These are phyloP conservation scores for Spatula clypeata DNA, from an alignment of 2,797 vertebrate species.

Conservation along the genomic window DNA sequence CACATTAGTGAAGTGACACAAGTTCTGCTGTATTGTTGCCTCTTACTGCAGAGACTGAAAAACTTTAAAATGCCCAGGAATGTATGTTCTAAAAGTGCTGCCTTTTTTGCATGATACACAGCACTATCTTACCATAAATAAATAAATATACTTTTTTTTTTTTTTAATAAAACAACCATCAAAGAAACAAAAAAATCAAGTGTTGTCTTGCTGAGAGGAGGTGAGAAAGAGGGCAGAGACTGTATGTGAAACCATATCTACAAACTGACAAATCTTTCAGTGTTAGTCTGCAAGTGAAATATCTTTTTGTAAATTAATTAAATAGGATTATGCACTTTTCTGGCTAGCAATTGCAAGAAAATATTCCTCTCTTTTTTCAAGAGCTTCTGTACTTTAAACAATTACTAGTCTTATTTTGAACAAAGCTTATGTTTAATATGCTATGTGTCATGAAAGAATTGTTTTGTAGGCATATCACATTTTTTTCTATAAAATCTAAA, in stretches of 20 bases:
- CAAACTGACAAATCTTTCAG: not conserved
- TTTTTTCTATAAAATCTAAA: constrained; percentile 1
- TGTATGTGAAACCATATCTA: not conserved
- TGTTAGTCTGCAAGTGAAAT: constrained; percentile 34
- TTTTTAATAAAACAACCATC: not conserved
- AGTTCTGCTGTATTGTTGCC: not conserved
- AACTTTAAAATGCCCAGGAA: not conserved
- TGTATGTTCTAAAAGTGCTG: not conserved
- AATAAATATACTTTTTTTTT: not conserved
- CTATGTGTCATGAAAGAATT: constrained; percentile 26
- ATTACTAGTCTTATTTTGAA: not conserved
- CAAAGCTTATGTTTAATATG: constrained; percentile 5
- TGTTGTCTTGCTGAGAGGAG: not conserved
- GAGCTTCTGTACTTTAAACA: constrained; percentile 45
- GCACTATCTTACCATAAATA: not conserved
- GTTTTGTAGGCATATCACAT: not conserved
- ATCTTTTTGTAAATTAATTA: constrained; percentile 56
- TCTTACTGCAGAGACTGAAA: not conserved
- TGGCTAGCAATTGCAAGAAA: constrained; percentile 21
- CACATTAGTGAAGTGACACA: not conserved
- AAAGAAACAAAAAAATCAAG: not conserved
- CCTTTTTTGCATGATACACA: not conserved
- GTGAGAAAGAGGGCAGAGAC: not conserved
- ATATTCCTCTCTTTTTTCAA: constrained; percentile 40
- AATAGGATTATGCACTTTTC: constrained; percentile 54